A percentile compares a stretch with the other conserved stretches of the same genome.
Conservation (phyloP, 2,888 invertebrate genomes). For the Mamestra brassicae region DNA sequence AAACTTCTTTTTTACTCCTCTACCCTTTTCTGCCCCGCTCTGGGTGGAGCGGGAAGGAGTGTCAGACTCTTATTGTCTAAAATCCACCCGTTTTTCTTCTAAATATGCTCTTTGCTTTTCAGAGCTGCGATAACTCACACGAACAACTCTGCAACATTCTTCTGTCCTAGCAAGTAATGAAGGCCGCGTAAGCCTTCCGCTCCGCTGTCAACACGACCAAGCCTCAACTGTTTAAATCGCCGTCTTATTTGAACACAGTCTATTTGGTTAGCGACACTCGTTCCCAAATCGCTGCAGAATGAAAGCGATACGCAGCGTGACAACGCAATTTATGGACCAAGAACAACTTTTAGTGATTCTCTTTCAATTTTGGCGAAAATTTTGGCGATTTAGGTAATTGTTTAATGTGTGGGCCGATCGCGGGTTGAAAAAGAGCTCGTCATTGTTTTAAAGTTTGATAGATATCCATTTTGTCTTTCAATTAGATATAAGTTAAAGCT, state of each 20-base stretch:
- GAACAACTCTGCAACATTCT: background rate
- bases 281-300: conserved; percentile 34
- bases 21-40: no score
- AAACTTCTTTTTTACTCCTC: no score
- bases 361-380: conserved; percentile 51
- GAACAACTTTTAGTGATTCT: conserved; percentile 43
- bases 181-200: background rate
- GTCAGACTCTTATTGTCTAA: no score
- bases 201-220: background rate
- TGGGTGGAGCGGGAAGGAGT: no score
- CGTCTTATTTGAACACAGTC: conserved; percentile 57
- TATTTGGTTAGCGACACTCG: conserved; percentile 54
- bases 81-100: no score
- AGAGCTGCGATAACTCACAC: no score
- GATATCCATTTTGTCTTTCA: conserved; percentile 28
- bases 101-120: no score
- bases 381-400: conserved; percentile 54
- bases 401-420: conserved; percentile 30
- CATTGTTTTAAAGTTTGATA: conserved; percentile 25
- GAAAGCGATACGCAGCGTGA: conserved; percentile 57
- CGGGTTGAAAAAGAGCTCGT: conserved; percentile 18
- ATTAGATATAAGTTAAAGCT: background rate
- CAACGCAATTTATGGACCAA: conserved; percentile 42
- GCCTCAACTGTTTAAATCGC: conserved; percentile 58
- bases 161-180: background rate